phyloP scores from a whole-genome alignment of 2,888 invertebrate species.

The Notocelia uddmanniana region DNA sequence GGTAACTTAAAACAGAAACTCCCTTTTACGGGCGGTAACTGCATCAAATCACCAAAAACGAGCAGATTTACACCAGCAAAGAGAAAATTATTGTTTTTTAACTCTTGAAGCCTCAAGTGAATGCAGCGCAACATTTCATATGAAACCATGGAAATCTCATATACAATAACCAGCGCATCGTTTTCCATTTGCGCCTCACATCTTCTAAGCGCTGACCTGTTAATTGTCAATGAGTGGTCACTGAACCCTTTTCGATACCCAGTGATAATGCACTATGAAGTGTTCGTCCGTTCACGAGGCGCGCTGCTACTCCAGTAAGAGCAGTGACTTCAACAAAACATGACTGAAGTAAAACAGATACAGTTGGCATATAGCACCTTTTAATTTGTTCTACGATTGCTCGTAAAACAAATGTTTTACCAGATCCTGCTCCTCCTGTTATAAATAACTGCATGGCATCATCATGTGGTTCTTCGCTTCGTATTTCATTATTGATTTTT shows the following conservation, averaged over 20 bases:
- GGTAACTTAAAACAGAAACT: constrained; percentile 52
- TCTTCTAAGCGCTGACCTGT: constrained; percentile 48
- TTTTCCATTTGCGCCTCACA: constrained; percentile 54
- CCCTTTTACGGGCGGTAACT: constrained; percentile 55
- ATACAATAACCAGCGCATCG: constrained; percentile 53
- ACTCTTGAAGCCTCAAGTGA: constrained; percentile 24
- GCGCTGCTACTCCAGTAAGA: constrained; percentile 45
- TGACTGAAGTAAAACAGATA: constrained; percentile 7
- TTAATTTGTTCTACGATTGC: constrained; percentile 54
- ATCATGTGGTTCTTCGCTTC: too few species aligned
- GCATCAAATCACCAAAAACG: constrained; percentile 9
- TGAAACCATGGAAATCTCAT: constrained; percentile 56
- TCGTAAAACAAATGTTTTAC: constrained; percentile 54
- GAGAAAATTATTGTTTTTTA: neutral
- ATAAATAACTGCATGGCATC: constrained; percentile 51
- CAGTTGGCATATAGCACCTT: constrained; percentile 48
- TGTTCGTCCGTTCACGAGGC: constrained; percentile 3
- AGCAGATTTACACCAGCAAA: constrained; percentile 6
- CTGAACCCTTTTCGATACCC: neutral
- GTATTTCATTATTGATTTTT: constrained; percentile 43
- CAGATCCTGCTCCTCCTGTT: constrained; percentile 55
- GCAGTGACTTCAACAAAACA: constrained; percentile 46
- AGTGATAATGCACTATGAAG: neutral
- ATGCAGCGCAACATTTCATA: constrained; percentile 55
- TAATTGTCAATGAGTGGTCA: neutral